phyloP scores from a whole-genome alignment of 1,140 invertebrate species.

The Lethrus apterus region DNA sequence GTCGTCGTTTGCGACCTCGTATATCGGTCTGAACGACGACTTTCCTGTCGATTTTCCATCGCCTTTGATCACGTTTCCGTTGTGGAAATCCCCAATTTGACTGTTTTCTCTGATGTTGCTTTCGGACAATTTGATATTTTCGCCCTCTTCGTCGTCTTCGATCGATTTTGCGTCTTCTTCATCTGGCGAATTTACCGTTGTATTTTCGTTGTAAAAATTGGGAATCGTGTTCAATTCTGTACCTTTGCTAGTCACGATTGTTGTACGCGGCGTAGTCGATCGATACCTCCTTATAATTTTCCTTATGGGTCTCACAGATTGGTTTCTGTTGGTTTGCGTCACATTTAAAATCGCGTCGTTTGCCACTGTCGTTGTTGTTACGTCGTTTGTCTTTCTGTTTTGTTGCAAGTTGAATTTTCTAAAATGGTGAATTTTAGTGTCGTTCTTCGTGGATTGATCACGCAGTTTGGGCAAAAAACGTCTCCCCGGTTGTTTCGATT shows the following conservation, averaged over 20 bases:
- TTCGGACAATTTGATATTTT: constrained; percentile 50
- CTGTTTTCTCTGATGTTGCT: constrained; percentile 49
- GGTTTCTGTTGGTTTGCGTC: no score
- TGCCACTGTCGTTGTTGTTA: no score
- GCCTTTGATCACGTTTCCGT: background rate
- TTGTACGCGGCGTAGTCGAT: background rate
- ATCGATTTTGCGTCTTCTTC: constrained; percentile 18
- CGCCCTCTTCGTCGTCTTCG: constrained; percentile 42
- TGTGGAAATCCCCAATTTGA: background rate
- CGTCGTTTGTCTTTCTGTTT: no score
- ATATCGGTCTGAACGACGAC: constrained; percentile 22
- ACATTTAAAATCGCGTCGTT: no score
- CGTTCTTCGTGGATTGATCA: no score
- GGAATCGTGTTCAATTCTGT: no score
- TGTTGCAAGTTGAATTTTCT: no score
- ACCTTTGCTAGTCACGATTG: background rate
- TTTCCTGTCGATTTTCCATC: background rate
- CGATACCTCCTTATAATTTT: background rate
- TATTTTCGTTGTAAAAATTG: no score
- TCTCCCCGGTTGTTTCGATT: constrained; percentile 5
- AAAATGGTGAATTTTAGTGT: no score
- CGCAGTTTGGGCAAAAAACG: background rate
- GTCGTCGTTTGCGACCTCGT: background rate
- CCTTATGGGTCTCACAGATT: no score
- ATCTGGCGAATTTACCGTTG: constrained; percentile 11